Percentiles rank a stretch among this genome's conserved stretches.
phyloP scores from a whole-genome alignment of 2,113 vertebrate species.

The Petrocephalus microphthalmus region DNA sequence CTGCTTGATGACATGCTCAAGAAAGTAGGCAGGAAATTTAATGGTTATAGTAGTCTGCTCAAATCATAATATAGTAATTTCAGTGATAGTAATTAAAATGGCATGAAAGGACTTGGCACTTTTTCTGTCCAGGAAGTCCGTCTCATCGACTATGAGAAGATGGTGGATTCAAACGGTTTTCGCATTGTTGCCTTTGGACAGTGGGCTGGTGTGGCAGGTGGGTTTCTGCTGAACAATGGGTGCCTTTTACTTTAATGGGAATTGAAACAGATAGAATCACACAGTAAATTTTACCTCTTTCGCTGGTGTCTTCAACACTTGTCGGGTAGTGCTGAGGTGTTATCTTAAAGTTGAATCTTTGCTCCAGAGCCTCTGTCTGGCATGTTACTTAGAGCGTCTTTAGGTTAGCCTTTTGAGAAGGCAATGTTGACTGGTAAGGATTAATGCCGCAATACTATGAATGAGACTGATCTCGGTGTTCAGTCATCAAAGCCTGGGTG shows the following conservation, averaged over 20 bases:
- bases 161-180: slow-evolving; percentile 86
- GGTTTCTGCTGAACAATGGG: background rate
- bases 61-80: background rate
- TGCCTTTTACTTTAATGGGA: slow-evolving; percentile 22
- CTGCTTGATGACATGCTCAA: slow-evolving; percentile 85
- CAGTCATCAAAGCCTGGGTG: background rate
- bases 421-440: background rate
- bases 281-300: background rate
- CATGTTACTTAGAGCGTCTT: background rate
- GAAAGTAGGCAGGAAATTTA: slow-evolving; percentile 63
- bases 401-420: background rate
- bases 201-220: slow-evolving; percentile 96
- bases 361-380: background rate
- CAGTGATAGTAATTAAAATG: background rate
- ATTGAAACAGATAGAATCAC: background rate
- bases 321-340: background rate
- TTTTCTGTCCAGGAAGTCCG: slow-evolving; percentile 72
- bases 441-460: background rate
- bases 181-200: slow-evolving; percentile 93
- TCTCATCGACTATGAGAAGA: slow-evolving; percentile 98
- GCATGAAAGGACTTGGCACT: background rate
- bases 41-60: background rate
- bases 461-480: background rate
- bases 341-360: background rate
- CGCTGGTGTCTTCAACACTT: background rate